Percentiles rank a stretch among this genome's conserved stretches.
phyloP scores from a whole-genome alignment of 2,113 vertebrate genomes.

The Callospermophilus lateralis region DNA sequence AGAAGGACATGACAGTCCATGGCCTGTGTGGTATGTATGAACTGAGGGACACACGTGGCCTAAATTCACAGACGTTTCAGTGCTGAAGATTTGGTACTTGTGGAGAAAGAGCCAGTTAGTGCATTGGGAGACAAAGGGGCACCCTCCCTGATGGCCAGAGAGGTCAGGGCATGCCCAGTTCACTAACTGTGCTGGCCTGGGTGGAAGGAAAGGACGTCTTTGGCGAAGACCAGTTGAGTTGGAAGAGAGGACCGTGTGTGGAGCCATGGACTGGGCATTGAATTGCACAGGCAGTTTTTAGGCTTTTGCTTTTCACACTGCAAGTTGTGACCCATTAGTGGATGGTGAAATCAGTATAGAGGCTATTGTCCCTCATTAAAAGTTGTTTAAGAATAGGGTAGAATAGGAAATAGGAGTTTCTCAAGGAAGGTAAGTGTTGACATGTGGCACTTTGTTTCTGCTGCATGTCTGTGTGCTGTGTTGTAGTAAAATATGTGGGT shows the following conservation, averaged over 20 bases:
- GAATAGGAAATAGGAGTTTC: neutral
- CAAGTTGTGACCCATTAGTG: neutral
- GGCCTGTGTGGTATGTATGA: neutral
- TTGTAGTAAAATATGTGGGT: neutral
- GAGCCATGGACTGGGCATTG: neutral
- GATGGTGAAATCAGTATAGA: neutral
- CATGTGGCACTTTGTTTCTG: neutral
- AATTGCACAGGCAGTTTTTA: neutral
- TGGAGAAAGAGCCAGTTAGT: neutral
- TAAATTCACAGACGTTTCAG: neutral
- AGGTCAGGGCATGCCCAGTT: neutral
- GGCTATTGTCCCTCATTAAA: neutral
- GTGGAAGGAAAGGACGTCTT: neutral
- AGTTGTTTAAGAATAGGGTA: neutral
- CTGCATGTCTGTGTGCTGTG: neutral
- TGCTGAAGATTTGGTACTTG: neutral
- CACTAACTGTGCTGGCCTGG: accelerated
- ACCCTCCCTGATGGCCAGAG: neutral
- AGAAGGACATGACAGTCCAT: neutral
- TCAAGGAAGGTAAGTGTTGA: neutral
- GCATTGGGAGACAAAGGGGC: neutral
- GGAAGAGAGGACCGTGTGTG: neutral
- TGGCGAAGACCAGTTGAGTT: neutral
- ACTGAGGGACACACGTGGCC: neutral
- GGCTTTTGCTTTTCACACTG: neutral